Conservation (phyloP, 2,113 vertebrate species). For the Aspidoscelis tigris region DNA sequence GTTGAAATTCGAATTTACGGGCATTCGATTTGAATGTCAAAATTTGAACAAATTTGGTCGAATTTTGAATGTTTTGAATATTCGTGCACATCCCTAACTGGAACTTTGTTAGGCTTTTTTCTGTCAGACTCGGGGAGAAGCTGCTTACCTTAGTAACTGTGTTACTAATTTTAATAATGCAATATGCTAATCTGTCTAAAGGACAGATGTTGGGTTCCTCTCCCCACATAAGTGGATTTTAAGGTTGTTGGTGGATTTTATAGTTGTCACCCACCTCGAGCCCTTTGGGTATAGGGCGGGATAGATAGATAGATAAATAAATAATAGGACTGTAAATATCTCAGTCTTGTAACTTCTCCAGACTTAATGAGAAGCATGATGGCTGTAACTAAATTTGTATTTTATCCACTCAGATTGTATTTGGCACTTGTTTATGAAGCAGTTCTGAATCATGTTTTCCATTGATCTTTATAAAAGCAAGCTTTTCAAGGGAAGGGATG, state of each 20-base stretch:
- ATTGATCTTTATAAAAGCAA: not conserved
- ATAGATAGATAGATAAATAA: too few species aligned
- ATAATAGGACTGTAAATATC: not conserved
- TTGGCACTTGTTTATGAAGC: conserved; percentile 28
- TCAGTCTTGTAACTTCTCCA: not conserved
- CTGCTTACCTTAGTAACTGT: conserved; percentile 44
- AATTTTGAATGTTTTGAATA: too few species aligned
- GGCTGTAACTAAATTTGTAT: not conserved
- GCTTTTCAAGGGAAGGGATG: not conserved
- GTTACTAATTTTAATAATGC: conserved; percentile 45
- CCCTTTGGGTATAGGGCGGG: too few species aligned
- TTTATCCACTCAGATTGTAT: conserved; percentile 14
- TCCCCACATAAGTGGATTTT: too few species aligned
- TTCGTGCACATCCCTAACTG: too few species aligned
- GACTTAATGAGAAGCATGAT: fast-evolving
- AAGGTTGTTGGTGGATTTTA: too few species aligned
- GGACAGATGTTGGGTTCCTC: too few species aligned
- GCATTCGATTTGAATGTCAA: too few species aligned
- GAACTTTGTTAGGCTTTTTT: too few species aligned
- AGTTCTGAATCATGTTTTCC: conserved; percentile 24
- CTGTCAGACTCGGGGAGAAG: conserved; percentile 2
- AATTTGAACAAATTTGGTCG: too few species aligned
- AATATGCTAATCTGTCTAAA: conserved; percentile 17
- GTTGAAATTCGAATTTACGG: too few species aligned
- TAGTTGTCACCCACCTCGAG: too few species aligned